A percentile compares a stretch with the other conserved stretches of the same genome.
Evolutionary conservation across 2,888 invertebrate species (phyloP).

Genomic region (Prosopocoilus inquinatus): DNA sequence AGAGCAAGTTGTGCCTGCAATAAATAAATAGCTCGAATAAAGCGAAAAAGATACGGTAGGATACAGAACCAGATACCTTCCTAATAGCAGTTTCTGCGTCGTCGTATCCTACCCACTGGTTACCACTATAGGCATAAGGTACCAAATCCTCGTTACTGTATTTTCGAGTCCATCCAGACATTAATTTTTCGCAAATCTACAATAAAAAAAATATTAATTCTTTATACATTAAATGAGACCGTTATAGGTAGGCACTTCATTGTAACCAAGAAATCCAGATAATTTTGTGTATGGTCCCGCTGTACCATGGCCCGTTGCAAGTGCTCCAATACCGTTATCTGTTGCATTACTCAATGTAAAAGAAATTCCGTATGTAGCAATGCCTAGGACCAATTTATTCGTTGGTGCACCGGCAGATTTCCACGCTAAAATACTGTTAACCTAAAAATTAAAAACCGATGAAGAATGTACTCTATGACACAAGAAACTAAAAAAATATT

Average conservation of each 20-base stretch:
- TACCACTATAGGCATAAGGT: conserved; percentile 60
- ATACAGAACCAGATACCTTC: conserved; percentile 52
- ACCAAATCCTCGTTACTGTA: conserved; percentile 49
- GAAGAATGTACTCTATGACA: background rate
- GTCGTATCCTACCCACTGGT: conserved; percentile 73
- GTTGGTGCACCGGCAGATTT: conserved; percentile 59
- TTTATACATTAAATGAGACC: background rate
- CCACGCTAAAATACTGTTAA: conserved; percentile 40
- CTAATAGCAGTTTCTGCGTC: conserved; percentile 52
- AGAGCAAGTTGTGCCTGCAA: conserved; percentile 49
- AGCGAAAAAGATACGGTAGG: too few species aligned
- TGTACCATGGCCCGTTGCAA: conserved; percentile 56
- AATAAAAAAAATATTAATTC: conserved; percentile 26
- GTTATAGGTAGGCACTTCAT: conserved; percentile 33
- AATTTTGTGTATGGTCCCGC: conserved; percentile 64
- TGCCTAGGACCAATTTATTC: conserved; percentile 66
- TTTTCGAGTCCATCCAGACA: conserved; percentile 55
- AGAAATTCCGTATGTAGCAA: conserved; percentile 68
- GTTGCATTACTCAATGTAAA: conserved; percentile 56
- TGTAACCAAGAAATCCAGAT: conserved; percentile 51
- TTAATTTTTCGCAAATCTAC: conserved; percentile 57
- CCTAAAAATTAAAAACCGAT: conserved; percentile 3
- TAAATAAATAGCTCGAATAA: background rate
- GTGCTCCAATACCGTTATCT: conserved; percentile 55
- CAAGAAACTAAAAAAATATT: too few species aligned